A percentile compares a stretch with the other conserved stretches of the same genome.
These are phyloP conservation scores for Pterocles orientalis DNA, from an alignment of 2,113 vertebrate genomes.

Conservation along the genomic window DNA sequence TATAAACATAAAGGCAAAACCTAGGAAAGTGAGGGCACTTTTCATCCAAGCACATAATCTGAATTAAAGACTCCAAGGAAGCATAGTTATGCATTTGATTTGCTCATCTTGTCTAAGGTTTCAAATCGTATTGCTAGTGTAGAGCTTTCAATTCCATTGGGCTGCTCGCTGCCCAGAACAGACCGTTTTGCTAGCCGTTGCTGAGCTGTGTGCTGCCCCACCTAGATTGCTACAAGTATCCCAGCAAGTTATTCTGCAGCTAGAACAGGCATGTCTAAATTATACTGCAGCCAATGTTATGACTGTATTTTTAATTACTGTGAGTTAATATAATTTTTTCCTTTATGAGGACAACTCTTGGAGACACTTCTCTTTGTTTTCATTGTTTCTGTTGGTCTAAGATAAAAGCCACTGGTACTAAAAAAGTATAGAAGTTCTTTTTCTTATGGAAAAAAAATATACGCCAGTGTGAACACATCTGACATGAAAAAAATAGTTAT, in stretches of 20 bases:
- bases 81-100: background rate
- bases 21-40: background rate
- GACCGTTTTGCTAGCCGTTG: background rate
- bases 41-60: background rate
- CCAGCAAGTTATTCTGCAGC: background rate
- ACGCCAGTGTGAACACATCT: background rate
- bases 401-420: slow-evolving; percentile 19
- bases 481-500: background rate
- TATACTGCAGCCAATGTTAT: slow-evolving; percentile 34
- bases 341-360: slow-evolving; percentile 40
- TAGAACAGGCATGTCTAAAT: slow-evolving; percentile 40
- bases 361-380: slow-evolving; percentile 18
- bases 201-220: background rate
- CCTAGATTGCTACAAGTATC: slow-evolving; percentile 2
- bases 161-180: background rate
- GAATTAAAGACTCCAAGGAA: background rate
- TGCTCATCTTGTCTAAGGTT: background rate
- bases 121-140: background rate
- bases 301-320: slow-evolving; percentile 57
- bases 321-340: slow-evolving; percentile 52
- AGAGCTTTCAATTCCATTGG: background rate
- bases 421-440: background rate
- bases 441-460: background rate
- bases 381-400: slow-evolving; percentile 45
- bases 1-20: background rate